These are phyloP conservation scores for Ips nitidus DNA, from an alignment of 1,140 invertebrate species.

Conservation along the genomic window DNA sequence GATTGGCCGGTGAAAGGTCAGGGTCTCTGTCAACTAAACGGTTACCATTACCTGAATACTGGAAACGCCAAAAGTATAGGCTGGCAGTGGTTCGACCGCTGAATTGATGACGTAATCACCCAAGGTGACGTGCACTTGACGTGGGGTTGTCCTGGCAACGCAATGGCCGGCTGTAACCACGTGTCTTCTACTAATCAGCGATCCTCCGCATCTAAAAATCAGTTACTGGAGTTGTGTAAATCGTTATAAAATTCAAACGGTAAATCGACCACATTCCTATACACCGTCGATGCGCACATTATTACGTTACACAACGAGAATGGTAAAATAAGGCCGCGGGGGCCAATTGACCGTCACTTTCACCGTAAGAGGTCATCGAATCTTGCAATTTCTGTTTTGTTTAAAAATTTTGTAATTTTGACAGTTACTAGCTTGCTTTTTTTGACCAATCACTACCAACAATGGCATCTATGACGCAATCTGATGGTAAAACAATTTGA, in stretches of 20 bases:
- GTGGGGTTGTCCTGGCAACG: conserved; percentile 84
- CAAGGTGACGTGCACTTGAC: conserved; percentile 87
- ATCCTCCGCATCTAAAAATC: conserved; percentile 85
- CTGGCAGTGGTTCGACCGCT: conserved; percentile 83
- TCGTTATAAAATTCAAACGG: conserved; percentile 10
- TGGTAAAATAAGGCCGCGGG: background rate
- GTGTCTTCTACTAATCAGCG: conserved; percentile 87
- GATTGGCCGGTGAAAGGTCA: background rate
- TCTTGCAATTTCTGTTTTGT: background rate
- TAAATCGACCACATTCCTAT: conserved; percentile 15
- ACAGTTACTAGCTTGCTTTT: no score
- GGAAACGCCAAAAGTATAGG: conserved; percentile 86
- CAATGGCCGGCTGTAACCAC: conserved; percentile 97
- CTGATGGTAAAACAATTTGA: no score
- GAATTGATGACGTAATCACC: conserved; percentile 95
- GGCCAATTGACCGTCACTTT: conserved; percentile 3
- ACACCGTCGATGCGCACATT: conserved; percentile 14
- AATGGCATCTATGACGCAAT: no score
- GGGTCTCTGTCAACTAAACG: background rate
- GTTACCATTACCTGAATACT: conserved; percentile 62
- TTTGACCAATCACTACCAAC: no score
- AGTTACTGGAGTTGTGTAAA: background rate
- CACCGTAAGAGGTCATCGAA: conserved; percentile 4
- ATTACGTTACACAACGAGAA: conserved; percentile 15
- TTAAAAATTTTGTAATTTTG: no score